Percentiles rank a stretch among this genome's conserved stretches.
These are phyloP conservation scores for Dendronephthya gigantea DNA, from an alignment of 64 coral and sea anemone genomes.

Conservation along the genomic window DNA sequence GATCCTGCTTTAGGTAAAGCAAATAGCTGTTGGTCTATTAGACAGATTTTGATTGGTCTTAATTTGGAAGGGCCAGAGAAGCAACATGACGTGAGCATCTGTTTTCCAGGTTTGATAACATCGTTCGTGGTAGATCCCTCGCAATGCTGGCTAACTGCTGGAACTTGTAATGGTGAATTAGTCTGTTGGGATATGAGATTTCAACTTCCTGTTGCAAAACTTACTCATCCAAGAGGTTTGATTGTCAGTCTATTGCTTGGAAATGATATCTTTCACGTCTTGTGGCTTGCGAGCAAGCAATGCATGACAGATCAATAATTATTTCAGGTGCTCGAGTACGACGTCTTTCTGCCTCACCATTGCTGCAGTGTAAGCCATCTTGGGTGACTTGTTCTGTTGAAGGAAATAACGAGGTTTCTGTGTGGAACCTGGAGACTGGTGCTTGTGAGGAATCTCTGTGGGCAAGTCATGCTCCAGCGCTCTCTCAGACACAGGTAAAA, in stretches of 20 bases:
- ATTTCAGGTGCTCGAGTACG: conserved; percentile 75
- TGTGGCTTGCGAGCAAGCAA: not conserved
- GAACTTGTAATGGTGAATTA: conserved; percentile 63
- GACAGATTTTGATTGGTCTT: too few species aligned
- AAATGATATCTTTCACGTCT: not conserved
- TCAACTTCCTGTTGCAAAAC: conserved; percentile 76
- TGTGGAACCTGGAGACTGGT: conserved; percentile 97
- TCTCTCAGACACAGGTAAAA: conserved; percentile 88
- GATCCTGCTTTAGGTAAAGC: conserved; percentile 62
- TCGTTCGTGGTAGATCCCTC: conserved; percentile 87
- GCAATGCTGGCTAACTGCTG: conserved; percentile 77
- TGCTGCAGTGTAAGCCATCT: conserved; percentile 56
- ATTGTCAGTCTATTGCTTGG: not conserved
- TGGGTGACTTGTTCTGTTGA: conserved; percentile 92
- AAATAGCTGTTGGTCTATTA: too few species aligned
- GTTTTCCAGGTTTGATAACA: conserved; percentile 67
- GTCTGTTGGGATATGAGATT: conserved; percentile 97
- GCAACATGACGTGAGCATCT: not conserved
- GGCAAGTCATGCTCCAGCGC: conserved; percentile 84
- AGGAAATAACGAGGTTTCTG: conserved; percentile 90
- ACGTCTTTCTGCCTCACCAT: conserved; percentile 59
- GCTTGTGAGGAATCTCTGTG: conserved; percentile 72
- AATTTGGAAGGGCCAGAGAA: not conserved
- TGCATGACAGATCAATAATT: too few species aligned
- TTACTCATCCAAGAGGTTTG: conserved; percentile 87